These are phyloP conservation scores for Drosophila bipectinata DNA, from an alignment of 1,140 invertebrate species.

Conservation along the genomic window DNA sequence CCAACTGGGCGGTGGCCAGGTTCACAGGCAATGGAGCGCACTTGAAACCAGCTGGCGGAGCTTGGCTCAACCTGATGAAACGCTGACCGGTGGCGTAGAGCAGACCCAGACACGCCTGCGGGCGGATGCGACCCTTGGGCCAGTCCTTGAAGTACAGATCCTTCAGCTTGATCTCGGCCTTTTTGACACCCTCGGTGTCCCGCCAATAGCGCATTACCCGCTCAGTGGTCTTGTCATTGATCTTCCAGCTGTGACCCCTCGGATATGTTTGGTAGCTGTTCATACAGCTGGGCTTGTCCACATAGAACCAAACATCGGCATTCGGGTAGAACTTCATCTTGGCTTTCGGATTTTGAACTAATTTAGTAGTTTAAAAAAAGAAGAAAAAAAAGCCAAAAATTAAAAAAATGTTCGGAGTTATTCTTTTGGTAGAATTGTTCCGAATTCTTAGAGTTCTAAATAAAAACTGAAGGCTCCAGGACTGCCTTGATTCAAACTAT, in stretches of 20 bases:
- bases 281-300: conserved; percentile 53
- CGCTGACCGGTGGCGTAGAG: conserved; percentile 65
- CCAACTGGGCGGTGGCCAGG: conserved; percentile 32
- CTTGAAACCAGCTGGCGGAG: conserved; percentile 59
- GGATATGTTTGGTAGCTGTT: conserved; percentile 46
- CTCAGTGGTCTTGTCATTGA: conserved; percentile 19
- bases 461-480: background rate
- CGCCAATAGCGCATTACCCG: conserved; percentile 62
- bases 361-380: background rate
- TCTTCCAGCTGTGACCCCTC: conserved; percentile 54
- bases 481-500: background rate
- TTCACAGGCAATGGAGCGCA: conserved; percentile 67
- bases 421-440: background rate
- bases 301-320: conserved; percentile 51
- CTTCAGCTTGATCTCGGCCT: conserved; percentile 28
- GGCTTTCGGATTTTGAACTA: background rate
- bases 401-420: background rate
- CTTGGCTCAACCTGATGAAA: conserved; percentile 47
- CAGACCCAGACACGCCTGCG: conserved; percentile 65
- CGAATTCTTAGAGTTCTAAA: background rate
- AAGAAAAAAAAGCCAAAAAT: conserved; percentile 10
- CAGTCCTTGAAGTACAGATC: conserved; percentile 59
- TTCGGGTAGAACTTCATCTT: conserved; percentile 56
- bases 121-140: conserved; percentile 56
- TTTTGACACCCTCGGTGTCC: conserved; percentile 51